Base-by-base conservation (phyloP, 2,888 invertebrate genomes). In the Macrophya alboannulata region DNA sequence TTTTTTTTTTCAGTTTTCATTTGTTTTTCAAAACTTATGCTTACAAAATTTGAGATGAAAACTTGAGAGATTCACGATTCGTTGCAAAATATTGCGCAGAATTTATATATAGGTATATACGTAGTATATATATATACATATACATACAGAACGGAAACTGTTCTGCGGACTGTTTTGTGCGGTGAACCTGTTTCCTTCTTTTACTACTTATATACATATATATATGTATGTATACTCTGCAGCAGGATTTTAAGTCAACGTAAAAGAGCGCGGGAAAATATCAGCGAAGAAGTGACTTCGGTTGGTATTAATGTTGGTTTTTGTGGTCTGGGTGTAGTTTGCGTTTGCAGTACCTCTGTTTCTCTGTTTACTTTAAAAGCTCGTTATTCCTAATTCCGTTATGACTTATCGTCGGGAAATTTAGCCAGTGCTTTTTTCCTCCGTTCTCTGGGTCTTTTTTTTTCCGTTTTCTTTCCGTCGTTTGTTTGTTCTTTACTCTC, bases 311-410 rank as follows among this genome's bases (percentile, higher is more conserved):
- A 77, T 77, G 37, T 55, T 31, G 77, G 77, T 55, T 77, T 77
- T 77, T 37, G 55, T 77, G 51, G 51, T 77, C 37, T 55, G n/a
- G n/a, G 31, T 77, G 31, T 77, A 77, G 51, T 77, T 77, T 55
- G 55, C 51, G 55, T 76, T 76, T 48, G 9, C 76, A 9, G 72
- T 74, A 74, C 43, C 45, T 74, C 43, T 45, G 45, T 17, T 21
- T 45, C 25, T 77, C 51, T 25, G 77, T 55, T 77, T 31, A 55
- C 51, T 55, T 55, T 55, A 55, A 55, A 77, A 55, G 51, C 77
- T 77, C 77, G 77, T 77, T 77, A 77, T 55, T 77, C 77, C 55
- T 77, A 48, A 77, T 77, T 77, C 77, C 77, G 77, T 77, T 55
- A 77, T 77, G 77, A 77, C 48, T 55, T 77, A 77, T 55, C 48